Conservation (phyloP, 2,113 vertebrate genomes). For the Corythornis cristatus region DNA sequence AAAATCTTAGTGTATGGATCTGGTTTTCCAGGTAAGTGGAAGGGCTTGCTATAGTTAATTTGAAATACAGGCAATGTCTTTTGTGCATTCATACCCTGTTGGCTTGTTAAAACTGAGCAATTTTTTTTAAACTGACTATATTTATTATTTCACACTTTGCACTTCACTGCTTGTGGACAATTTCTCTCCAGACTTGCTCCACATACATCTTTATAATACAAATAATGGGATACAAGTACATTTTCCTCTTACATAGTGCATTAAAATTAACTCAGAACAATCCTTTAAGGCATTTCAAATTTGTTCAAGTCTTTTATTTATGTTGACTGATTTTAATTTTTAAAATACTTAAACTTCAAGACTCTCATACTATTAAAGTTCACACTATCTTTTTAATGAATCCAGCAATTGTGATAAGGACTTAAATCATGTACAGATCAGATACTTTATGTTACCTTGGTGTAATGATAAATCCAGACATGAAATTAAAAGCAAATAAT, state of each 20-base stretch:
- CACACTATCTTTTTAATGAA: not conserved
- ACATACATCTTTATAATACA: not conserved
- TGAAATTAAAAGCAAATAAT: not conserved
- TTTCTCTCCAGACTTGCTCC: not conserved
- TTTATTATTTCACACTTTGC: not conserved
- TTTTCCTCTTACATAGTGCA: not conserved
- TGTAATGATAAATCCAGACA: not conserved
- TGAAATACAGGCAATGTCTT: not conserved
- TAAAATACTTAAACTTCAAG: not conserved
- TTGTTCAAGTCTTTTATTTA: not conserved
- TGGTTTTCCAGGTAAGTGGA: slow-evolving; percentile 43
- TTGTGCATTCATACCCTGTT: not conserved
- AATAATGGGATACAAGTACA: not conserved
- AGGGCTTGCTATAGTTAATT: slow-evolving; percentile 6
- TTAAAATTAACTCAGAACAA: not conserved
- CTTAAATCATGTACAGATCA: not conserved
- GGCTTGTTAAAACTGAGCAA: not conserved
- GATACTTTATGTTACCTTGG: not conserved
- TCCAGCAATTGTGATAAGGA: not conserved
- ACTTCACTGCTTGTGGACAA: not conserved
- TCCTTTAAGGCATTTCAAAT: not conserved
- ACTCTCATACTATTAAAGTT: not conserved
- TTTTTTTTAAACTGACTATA: not conserved
- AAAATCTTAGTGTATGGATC: not conserved
- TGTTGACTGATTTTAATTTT: slow-evolving; percentile 6